Evolutionary conservation across 2,888 invertebrate genomes (phyloP), one percentile per base, ranked within the genome.

Genomic region (Drosophila tanythrix): DNA sequence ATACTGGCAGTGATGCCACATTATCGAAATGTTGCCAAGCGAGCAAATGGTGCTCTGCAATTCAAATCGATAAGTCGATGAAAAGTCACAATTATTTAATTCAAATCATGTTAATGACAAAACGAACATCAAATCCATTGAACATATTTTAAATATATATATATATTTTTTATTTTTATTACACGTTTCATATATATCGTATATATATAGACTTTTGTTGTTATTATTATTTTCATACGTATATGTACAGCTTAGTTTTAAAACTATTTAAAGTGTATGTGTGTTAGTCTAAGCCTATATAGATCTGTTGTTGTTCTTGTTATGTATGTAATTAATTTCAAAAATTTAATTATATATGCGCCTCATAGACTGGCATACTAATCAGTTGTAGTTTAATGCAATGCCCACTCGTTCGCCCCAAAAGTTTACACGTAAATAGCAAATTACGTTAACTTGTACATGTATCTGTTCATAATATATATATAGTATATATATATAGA

Each of bases 181-280:
- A 89, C 87, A 89, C 76, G 60, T 77, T 87, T 89, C 71, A 79
- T 76, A 84, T 86, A 86, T 89, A 83, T 88, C 74, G 78, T 81
- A 88, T 86, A 84, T 83, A 83, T 85, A 85, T 87, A 87, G 84
- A 87, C 71, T 77, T 82, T 82, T 46, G 15, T 74, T 79, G 51
- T 78, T 65, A 35, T 64, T 75, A 52, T 76, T 70, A 73, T 70
- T 77, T 70, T 75, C 70, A 70, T 81, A 67, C 73, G 73, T 78
- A 78, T 88, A 88, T 86, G 67, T 88, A 87, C 89, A 87, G 60
- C 78, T 88, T 86, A 82, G 48, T 68, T 75, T 78, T 73, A 79
- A 76, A 82, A 81, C 87, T 89, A 88, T 77, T 78, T 74, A 85
- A 81, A 81, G 80, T 86, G 73, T 76, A 70, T 69, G 75, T 82